phyloP scores from a whole-genome alignment of 2,797 vertebrate species.

The Coregonus suidteri region DNA sequence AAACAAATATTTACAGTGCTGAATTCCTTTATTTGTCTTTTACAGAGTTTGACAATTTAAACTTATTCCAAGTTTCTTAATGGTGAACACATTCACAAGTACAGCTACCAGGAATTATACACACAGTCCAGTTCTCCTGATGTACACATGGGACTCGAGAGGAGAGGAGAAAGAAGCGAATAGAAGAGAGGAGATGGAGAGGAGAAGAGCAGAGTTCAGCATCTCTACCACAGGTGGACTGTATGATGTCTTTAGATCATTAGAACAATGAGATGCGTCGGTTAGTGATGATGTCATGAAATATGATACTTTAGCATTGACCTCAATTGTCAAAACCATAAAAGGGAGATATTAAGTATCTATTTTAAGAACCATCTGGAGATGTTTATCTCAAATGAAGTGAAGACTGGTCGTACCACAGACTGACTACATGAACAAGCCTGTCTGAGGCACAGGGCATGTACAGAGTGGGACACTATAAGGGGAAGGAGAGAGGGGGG shows the following conservation, averaged over 20 bases:
- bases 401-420: background rate
- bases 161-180: background rate
- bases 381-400: too few species aligned
- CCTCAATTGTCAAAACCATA: background rate
- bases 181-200: background rate
- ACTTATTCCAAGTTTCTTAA: constrained; percentile 79
- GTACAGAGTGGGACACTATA: too few species aligned
- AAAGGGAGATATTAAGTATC: background rate
- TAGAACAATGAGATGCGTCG: constrained; percentile 13
- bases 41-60: constrained; percentile 74
- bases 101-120: constrained; percentile 86
- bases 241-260: constrained; percentile 19
- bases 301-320: constrained; percentile 7
- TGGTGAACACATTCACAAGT: constrained; percentile 86
- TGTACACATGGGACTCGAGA: constrained; percentile 58
- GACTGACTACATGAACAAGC: too few species aligned
- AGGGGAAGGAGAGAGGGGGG: too few species aligned
- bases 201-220: constrained; percentile 37
- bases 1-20: constrained; percentile 56
- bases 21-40: constrained; percentile 80
- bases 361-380: background rate
- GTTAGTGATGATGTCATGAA: too few species aligned
- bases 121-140: constrained; percentile 75
- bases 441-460: too few species aligned
- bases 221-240: constrained; percentile 38